Conservation (phyloP, 2,113 vertebrate genomes). For the Phylloscopus whistleri region DNA sequence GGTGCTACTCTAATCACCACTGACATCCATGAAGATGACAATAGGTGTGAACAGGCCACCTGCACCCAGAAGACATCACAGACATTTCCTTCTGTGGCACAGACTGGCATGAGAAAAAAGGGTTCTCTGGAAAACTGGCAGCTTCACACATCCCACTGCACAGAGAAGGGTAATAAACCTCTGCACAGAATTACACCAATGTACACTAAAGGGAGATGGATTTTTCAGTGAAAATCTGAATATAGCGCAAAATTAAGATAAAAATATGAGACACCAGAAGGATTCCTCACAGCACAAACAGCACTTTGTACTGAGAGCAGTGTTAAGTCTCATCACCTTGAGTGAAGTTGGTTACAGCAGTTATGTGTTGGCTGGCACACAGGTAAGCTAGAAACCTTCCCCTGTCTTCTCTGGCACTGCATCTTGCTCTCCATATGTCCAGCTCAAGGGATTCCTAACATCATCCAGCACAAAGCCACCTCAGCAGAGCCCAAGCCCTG, state of each 20-base stretch:
- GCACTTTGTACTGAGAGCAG: neutral
- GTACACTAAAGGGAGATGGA: neutral
- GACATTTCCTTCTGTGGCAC: neutral
- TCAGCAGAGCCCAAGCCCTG: neutral
- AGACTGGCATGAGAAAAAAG: neutral
- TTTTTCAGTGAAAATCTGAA: neutral
- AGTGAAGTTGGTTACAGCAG: neutral
- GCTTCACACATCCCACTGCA: neutral
- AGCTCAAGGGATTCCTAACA: neutral
- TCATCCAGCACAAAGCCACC: neutral
- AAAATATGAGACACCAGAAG: neutral
- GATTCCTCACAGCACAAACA: neutral
- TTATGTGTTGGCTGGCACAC: fast-evolving
- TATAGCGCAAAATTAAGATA: neutral
- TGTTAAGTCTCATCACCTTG: fast-evolving
- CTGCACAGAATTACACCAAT: neutral
- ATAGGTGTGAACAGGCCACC: neutral
- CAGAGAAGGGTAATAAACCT: neutral
- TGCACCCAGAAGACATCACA: neutral
- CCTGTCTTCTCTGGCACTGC: neutral
- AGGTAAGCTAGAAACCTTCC: neutral
- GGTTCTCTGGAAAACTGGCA: neutral
- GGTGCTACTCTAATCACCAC: neutral
- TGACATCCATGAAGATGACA: neutral
- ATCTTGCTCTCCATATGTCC: neutral